These are phyloP conservation scores for Tenthredo notha DNA, from an alignment of 2,888 invertebrate genomes.

Conservation along the genomic window DNA sequence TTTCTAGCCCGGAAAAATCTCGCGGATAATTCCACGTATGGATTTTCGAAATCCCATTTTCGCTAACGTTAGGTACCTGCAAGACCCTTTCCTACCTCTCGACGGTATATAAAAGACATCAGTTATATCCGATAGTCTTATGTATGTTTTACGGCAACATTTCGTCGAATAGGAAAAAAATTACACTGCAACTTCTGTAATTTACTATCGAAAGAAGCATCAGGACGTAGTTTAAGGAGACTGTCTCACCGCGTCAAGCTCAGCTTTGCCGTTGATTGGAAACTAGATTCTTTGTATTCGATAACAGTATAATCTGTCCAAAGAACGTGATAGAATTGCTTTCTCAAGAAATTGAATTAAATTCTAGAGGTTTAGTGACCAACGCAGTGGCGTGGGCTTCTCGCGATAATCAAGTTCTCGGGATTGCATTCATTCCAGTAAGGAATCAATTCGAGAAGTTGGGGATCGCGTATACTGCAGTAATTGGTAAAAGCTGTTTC, in stretches of 20 bases:
- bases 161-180: not conserved
- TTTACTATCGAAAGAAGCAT: not conserved
- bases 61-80: not conserved
- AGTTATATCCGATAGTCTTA: not conserved
- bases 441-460: not conserved
- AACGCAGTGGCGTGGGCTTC: not conserved
- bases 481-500: not conserved
- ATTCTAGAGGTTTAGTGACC: not conserved
- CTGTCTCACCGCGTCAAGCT: not conserved
- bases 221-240: not conserved
- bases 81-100: not conserved
- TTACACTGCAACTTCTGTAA: not conserved
- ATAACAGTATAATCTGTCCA: conserved; percentile 20
- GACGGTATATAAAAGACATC: not conserved
- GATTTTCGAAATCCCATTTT: conserved; percentile 27
- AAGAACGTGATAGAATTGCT: not conserved
- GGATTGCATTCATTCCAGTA: not conserved
- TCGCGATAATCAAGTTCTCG: conserved; percentile 2
- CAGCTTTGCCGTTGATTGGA: conserved; percentile 4
- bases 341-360: conserved; percentile 5
- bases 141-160: not conserved
- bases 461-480: not conserved
- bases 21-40: conserved; percentile 11
- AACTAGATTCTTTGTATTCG: conserved; percentile 10
- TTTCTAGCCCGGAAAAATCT: not conserved